Evolutionary conservation across 1,140 invertebrate species (phyloP).

Genomic region (Leptinotarsa defecta): DNA sequence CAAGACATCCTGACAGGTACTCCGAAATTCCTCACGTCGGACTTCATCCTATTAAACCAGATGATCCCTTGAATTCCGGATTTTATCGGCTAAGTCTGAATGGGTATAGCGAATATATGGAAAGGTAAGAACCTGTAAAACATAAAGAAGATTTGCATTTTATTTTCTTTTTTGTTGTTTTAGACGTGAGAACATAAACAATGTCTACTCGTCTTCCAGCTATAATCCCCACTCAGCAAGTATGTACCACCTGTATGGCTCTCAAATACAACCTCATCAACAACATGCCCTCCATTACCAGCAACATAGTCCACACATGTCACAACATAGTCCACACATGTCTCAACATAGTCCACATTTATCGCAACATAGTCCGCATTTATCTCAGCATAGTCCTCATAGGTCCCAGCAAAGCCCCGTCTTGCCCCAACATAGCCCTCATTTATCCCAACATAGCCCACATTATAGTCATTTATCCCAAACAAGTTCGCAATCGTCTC

Average conservation of each 20-base stretch:
- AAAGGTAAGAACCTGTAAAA: constrained; percentile 37
- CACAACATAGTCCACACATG: constrained; percentile 33
- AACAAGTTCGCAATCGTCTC: constrained; percentile 24
- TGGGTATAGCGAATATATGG: constrained; percentile 49
- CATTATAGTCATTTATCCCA: constrained; percentile 21
- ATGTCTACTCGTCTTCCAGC: constrained; percentile 13
- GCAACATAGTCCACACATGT: constrained; percentile 13
- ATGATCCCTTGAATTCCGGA: constrained; percentile 42
- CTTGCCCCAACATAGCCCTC: constrained; percentile 36
- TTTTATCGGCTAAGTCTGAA: constrained; percentile 48
- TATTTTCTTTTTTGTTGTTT: not conserved
- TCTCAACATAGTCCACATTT: constrained; percentile 33
- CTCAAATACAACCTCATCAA: constrained; percentile 27
- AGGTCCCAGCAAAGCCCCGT: constrained; percentile 34
- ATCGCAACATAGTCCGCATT: constrained; percentile 23
- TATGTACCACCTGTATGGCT: constrained; percentile 16
- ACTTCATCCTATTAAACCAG: constrained; percentile 33
- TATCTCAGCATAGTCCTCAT: constrained; percentile 31
- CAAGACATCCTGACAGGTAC: constrained; percentile 42
- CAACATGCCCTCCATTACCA: constrained; percentile 1
- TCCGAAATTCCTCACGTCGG: constrained; percentile 39
- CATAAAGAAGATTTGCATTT: not conserved
- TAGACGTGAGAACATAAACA: constrained; percentile 32
- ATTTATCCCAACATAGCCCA: constrained; percentile 13
- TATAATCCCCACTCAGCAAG: constrained; percentile 25